Conservation (phyloP, 1,140 invertebrate species). For the Drosophila sproati region DNA sequence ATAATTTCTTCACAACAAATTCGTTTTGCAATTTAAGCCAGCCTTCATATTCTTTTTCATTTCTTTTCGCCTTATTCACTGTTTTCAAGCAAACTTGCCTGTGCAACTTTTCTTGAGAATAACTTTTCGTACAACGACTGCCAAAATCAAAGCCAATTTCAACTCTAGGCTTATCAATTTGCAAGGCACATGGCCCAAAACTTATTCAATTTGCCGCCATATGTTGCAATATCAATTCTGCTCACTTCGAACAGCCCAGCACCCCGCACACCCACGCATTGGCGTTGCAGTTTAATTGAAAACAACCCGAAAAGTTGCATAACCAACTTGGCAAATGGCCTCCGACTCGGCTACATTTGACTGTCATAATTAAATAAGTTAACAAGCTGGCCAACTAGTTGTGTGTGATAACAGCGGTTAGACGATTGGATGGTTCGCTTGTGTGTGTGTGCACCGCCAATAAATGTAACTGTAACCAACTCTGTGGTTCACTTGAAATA, state of each 20-base stretch:
- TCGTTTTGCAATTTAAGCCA: neutral
- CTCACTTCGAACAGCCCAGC: too few relatives aligned
- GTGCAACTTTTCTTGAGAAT: neutral
- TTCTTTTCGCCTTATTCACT: neutral
- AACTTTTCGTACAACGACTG: constrained; percentile 11
- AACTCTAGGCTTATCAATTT: constrained; percentile 34
- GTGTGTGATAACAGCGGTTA: neutral
- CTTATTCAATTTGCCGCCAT: constrained; percentile 45
- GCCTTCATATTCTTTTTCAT: neutral
- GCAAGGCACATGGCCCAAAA: constrained; percentile 24
- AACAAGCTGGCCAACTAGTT: constrained; percentile 36
- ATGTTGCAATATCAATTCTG: constrained; percentile 20
- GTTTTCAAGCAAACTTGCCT: neutral
- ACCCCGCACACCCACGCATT: neutral
- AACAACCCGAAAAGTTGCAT: constrained; percentile 40
- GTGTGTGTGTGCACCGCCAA: constrained; percentile 19
- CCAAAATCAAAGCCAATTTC: constrained; percentile 39
- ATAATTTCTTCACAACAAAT: neutral
- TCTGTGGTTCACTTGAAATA: constrained; percentile 25
- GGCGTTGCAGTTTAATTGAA: constrained; percentile 41
- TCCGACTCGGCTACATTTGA: constrained; percentile 27
- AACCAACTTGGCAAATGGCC: constrained; percentile 18
- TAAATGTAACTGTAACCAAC: constrained; percentile 29
- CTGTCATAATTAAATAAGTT: constrained; percentile 56
- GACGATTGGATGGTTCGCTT: neutral